Base-by-base conservation (phyloP, 2,888 invertebrate genomes). In the Unio delphinus region DNA sequence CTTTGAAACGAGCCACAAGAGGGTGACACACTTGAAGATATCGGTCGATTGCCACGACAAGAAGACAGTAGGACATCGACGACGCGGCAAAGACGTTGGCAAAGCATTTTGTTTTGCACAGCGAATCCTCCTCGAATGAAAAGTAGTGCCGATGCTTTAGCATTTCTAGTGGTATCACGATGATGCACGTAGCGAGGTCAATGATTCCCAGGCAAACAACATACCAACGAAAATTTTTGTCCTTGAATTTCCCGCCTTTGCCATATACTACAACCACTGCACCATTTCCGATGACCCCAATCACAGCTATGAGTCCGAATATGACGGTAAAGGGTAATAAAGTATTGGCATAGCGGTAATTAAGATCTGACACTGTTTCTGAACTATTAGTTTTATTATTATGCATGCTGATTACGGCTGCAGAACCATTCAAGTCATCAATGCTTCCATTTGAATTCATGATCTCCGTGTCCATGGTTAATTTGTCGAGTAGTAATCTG, bases 51-150 rank as follows among this genome's bases (percentile, higher is more conserved):
- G 76, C 76, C 7, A 76, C 69, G 7, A 76, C 57, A 1, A 72
- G 30, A 11, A 76, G 57, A 63, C 76, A 76, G 58, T 70, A 70
- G 5, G 72, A 76, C 15, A 74, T 74, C 5, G 74, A 60, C 3
- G 76, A 70, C 15, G 76, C 74, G 4, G 70, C 74, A 62, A 76
- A 76, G 15, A 76, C 74, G 34, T 76, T 76, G 23, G 74, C 70
- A 64, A 76, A 76, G 45, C 74, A 76, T 61, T 74, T 76, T 17
- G 65, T 71, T 66, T 73, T 76, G 28, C 76, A 76, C 30, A 74
- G 55, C 4, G 55, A 59, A n/a, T 68, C 61, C 56, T 74, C 74
- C 23, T 61, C 67, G 65, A 76, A 72, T 34, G 70, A 68, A 55
- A 76, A 76, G 45, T 76, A 76, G 62, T 70, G 72, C 18, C 67